Conservation (phyloP, 2,113 vertebrate species). For the Hepsetus odoe region DNA sequence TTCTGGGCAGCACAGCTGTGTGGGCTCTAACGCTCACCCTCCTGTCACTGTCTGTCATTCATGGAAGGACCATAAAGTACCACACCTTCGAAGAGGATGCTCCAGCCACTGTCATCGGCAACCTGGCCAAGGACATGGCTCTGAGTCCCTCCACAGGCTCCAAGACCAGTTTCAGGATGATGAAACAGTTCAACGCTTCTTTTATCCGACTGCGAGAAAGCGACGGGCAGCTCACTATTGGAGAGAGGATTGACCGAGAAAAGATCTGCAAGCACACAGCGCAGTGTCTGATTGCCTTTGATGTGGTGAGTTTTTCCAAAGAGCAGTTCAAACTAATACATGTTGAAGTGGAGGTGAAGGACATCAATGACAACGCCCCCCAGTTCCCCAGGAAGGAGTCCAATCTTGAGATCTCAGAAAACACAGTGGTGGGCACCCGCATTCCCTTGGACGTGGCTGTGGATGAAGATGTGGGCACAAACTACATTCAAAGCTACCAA, state of each 20-base stretch:
- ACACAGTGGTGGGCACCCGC: slow-evolving; percentile 87
- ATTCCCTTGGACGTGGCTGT: slow-evolving; percentile 89
- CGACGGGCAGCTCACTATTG: slow-evolving; percentile 92
- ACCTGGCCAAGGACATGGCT: slow-evolving; percentile 88
- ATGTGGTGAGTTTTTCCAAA: slow-evolving; percentile 92
- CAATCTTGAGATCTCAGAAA: slow-evolving; percentile 89
- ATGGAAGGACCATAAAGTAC: slow-evolving; percentile 88
- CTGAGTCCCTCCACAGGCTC: slow-evolving; percentile 74
- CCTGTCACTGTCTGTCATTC: slow-evolving; percentile 56
- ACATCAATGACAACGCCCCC: slow-evolving; percentile 94
- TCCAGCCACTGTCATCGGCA: slow-evolving; percentile 91
- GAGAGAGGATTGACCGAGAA: slow-evolving; percentile 91
- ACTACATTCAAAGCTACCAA: slow-evolving; percentile 92
- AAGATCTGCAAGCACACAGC: slow-evolving; percentile 83
- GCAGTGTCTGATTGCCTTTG: slow-evolving; percentile 90
- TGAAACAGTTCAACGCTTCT: slow-evolving; percentile 95
- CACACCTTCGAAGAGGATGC: slow-evolving; percentile 92
- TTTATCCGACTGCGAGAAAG: slow-evolving; percentile 87
- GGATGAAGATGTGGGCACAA: slow-evolving; percentile 89
- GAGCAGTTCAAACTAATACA: slow-evolving; percentile 92
- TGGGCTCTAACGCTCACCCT: slow-evolving; percentile 63
- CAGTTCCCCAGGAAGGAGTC: slow-evolving; percentile 86
- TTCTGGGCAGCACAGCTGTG: slow-evolving; percentile 56
- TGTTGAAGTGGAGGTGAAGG: slow-evolving; percentile 95
- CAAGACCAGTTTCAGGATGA: slow-evolving; percentile 89